A percentile compares a stretch with the other conserved stretches of the same genome.
Evolutionary conservation across 2,797 vertebrate genomes (phyloP).

Genomic region (Hydrocynus forskahlii): DNA sequence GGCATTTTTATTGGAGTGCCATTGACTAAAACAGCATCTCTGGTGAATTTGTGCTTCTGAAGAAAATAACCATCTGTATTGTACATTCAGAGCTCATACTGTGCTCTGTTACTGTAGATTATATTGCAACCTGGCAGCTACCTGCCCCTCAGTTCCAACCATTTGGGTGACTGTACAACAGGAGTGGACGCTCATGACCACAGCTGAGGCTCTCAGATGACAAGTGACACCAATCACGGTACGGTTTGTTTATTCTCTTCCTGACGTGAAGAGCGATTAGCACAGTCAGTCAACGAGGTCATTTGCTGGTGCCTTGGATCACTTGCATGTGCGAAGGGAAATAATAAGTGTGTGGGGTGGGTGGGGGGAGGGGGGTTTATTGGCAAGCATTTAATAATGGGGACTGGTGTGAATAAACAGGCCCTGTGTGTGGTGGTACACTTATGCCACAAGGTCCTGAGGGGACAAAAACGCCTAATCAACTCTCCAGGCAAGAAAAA

Average conservation of each 20-base stretch:
- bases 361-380: conserved; percentile 15
- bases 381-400: conserved; percentile 41
- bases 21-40: neutral
- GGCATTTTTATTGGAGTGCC: conserved; percentile 1
- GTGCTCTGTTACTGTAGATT: conserved; percentile 5
- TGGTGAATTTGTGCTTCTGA: neutral
- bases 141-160: conserved; percentile 44
- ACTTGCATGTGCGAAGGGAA: conserved; percentile 47
- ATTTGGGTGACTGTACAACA: conserved; percentile 50
- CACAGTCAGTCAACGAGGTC: conserved; percentile 59
- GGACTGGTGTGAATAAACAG: conserved; percentile 41
- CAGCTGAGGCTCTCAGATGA: conserved; percentile 55
- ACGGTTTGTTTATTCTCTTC: conserved; percentile 71
- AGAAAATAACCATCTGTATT: conserved; percentile 29
- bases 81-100: neutral
- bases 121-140: conserved; percentile 10
- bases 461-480: conserved; percentile 49
- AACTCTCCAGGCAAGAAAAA: conserved; percentile 56
- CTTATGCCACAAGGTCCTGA: conserved; percentile 31
- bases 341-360: conserved; percentile 34
- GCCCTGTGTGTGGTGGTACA: conserved; percentile 4
- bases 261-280: conserved; percentile 70
- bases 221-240: conserved; percentile 62
- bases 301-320: conserved; percentile 57
- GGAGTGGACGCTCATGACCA: conserved; percentile 45